Base-by-base conservation (phyloP, 2,888 invertebrate species). In the Trachelus iudaicus region DNA sequence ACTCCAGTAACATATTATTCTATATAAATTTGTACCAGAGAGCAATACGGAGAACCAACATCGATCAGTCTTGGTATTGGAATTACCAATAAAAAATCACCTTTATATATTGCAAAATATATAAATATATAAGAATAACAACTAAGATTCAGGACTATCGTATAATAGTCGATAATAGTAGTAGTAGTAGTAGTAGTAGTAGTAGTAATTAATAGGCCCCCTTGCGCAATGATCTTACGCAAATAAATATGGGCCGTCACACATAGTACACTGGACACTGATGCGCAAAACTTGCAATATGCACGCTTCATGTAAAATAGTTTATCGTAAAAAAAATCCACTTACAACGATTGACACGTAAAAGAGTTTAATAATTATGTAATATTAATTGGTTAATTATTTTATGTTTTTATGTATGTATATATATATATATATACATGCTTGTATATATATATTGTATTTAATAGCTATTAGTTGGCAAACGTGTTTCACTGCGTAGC, bases 11-110 rank as follows among this genome's bases (percentile, higher is more conserved):
- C 69, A 12, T 13, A n/a, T 69, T 15, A 34, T 33, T 34, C 23
- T 23, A 34, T 30, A 15, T 34, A 34, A 33, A 31, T 71, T 56
- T 23, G 77, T 75, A 82, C 77, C 56, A 73, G 85, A 87, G 86
- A 88, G 89, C 86, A 88, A 86, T 85, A 87, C 81, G 85, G 86
- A 87, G 87, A 90, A 91, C 91, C 91, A 91, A 91, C 91, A 91
- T 90, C 91, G 90, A 89, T 90, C 91, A 91, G 91, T 91, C 91
- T 91, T 91, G 87, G 86, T 87, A 91, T 90, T 90, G 89, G 87
- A 87, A 87, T 89, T 88, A 89, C 85, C 84, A 88, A 89, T 90
- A 89, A 89, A 71, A 88, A 89, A 89, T 90, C 87, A 90, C 89
- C 85, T 87, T 86, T 86, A 88, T 84, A 86, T 84, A 89, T 90